Evolutionary conservation across 2,888 invertebrate species (phyloP).

Genomic region (Erebia epiphron): DNA sequence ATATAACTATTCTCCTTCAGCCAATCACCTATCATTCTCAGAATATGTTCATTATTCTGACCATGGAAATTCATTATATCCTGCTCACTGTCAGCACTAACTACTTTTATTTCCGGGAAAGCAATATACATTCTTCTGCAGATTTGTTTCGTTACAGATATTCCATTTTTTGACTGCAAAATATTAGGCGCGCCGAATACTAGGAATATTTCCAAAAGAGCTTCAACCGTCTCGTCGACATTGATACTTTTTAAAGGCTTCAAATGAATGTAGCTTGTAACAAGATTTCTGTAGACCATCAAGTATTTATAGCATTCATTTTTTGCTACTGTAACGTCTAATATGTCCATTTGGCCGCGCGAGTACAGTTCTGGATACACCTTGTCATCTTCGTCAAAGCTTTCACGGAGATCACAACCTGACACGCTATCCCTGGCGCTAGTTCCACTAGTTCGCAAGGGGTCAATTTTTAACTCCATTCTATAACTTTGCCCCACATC

Average conservation of each 20-base stretch:
- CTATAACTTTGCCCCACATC: constrained; percentile 23
- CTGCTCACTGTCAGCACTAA: constrained; percentile 48
- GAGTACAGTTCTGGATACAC: constrained; percentile 54
- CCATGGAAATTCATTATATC: constrained; percentile 45
- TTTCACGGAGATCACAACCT: constrained; percentile 21
- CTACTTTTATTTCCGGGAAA: constrained; percentile 53
- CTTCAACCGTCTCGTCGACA: constrained; percentile 53
- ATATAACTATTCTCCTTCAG: constrained; percentile 49
- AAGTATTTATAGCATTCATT: constrained; percentile 57
- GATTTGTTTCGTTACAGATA: constrained; percentile 52
- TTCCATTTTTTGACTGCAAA: constrained; percentile 61
- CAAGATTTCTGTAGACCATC: constrained; percentile 57
- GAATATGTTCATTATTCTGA: constrained; percentile 57
- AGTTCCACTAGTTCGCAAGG: constrained; percentile 29
- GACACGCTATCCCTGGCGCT: constrained; percentile 17
- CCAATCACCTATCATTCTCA: constrained; percentile 56
- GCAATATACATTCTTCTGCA: constrained; percentile 51
- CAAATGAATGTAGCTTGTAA: constrained; percentile 57
- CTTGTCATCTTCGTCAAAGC: constrained; percentile 28
- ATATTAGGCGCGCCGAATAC: constrained; percentile 63
- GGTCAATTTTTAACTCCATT: constrained; percentile 29
- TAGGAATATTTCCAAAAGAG: constrained; percentile 57
- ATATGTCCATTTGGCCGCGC: constrained; percentile 59
- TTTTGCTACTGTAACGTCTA: constrained; percentile 52
- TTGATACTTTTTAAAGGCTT: constrained; percentile 54